Conservation (phyloP, 2,797 vertebrate species). For the Cygnus olor region DNA sequence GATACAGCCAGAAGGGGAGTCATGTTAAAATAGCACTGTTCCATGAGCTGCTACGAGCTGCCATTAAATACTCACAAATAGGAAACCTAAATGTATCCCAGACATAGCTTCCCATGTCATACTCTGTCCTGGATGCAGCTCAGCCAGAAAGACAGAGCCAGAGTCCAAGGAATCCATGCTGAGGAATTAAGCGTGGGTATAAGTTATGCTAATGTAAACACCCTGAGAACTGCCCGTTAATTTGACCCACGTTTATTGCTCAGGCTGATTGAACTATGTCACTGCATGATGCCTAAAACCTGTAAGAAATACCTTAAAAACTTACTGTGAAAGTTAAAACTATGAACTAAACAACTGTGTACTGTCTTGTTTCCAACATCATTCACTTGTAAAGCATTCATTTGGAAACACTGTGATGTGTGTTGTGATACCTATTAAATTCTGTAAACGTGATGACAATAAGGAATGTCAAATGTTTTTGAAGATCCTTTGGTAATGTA, state of each 20-base stretch:
- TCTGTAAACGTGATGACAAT: constrained; percentile 54
- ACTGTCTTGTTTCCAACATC: constrained; percentile 13
- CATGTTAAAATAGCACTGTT: neutral
- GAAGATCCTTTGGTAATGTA: constrained; percentile 57
- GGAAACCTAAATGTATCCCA: neutral
- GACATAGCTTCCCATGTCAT: neutral
- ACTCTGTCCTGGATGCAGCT: neutral
- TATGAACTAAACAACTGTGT: neutral
- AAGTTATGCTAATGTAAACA: neutral
- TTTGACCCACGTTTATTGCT: neutral
- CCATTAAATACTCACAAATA: neutral
- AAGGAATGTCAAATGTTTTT: constrained; percentile 60
- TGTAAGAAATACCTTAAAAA: neutral
- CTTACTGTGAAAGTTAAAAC: constrained; percentile 17
- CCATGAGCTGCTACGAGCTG: neutral
- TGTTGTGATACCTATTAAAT: constrained; percentile 60
- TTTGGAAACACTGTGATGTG: constrained; percentile 47
- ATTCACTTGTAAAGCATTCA: constrained; percentile 35
- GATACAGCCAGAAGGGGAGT: neutral
- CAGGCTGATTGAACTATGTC: neutral
- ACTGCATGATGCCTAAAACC: neutral
- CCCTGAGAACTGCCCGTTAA: neutral
- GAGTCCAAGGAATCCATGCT: neutral
- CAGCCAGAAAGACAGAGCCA: neutral
- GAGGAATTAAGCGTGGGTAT: neutral